Conservation (phyloP, 1,140 invertebrate species). For the Drosophila kanapiae region DNA sequence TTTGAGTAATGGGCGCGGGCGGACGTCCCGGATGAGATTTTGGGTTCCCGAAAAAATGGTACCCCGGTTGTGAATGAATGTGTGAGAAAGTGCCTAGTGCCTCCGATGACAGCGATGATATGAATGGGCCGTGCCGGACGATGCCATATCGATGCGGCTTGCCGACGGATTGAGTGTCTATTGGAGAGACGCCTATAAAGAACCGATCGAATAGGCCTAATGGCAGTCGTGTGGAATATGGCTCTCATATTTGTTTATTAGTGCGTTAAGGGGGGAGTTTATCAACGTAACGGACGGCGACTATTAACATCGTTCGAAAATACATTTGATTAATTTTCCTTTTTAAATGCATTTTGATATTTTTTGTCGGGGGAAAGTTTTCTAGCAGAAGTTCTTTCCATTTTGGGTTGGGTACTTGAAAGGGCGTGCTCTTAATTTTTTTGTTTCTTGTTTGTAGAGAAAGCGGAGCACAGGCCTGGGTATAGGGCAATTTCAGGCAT, state of each 20-base stretch:
- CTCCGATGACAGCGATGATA: constrained; percentile 54
- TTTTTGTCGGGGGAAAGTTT: constrained; percentile 24
- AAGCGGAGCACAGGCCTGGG: constrained; percentile 10
- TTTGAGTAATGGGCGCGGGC: constrained; percentile 76
- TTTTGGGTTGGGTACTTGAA: constrained; percentile 23
- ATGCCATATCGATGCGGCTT: constrained; percentile 17
- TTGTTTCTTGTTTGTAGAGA: constrained; percentile 3
- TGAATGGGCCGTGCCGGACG: constrained; percentile 53
- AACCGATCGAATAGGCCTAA: constrained; percentile 45
- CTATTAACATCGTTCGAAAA: constrained; percentile 60
- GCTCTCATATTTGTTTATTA: constrained; percentile 71
- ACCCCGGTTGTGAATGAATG: constrained; percentile 70
- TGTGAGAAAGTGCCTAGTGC: constrained; percentile 68
- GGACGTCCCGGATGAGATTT: constrained; percentile 53
- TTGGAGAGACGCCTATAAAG: constrained; percentile 49
- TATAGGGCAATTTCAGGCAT: background rate
- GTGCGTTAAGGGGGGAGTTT: constrained; percentile 65
- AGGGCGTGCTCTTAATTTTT: constrained; percentile 18
- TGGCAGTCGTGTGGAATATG: constrained; percentile 37
- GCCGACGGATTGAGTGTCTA: constrained; percentile 22
- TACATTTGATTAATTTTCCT: constrained; percentile 67
- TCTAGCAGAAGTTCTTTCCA: constrained; percentile 9
- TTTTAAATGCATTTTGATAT: constrained; percentile 30
- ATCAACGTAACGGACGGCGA: constrained; percentile 50
- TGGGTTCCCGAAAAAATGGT: constrained; percentile 49